A percentile compares a stretch with the other conserved stretches of the same genome.
Conservation (phyloP, 2,888 invertebrate species). For the Ophonus ardosiacus region DNA sequence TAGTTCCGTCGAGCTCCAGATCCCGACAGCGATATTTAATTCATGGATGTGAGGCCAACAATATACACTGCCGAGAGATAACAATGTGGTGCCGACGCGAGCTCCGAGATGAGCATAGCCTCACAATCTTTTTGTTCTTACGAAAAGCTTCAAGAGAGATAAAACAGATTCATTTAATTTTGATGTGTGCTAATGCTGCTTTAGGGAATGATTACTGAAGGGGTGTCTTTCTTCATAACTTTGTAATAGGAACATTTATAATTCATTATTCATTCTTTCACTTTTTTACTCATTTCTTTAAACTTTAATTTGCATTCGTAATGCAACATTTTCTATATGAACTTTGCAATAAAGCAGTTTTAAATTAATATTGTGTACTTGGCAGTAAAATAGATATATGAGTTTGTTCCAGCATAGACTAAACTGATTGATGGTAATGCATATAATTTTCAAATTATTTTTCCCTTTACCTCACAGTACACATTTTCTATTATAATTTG, state of each 20-base stretch:
- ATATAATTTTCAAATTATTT: background rate
- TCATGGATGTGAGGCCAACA: slow-evolving; percentile 52
- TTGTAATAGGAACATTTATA: background rate
- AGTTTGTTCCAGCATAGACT: background rate
- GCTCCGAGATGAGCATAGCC: background rate
- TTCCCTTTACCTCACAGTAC: background rate
- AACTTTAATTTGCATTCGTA: background rate
- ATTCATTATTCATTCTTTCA: background rate
- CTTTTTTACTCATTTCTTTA: background rate
- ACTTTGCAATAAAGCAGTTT: background rate
- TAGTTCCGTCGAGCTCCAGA: slow-evolving; percentile 35
- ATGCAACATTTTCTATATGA: background rate
- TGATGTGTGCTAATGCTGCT: slow-evolving; percentile 35
- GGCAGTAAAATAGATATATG: background rate
- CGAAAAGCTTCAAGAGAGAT: slow-evolving; percentile 39
- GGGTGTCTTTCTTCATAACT: background rate
- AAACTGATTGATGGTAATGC: background rate
- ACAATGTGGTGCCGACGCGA: slow-evolving; percentile 16
- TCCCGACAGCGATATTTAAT: slow-evolving; percentile 58
- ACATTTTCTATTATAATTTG: background rate
- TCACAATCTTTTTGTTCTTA: slow-evolving; percentile 28
- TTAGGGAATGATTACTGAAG: background rate
- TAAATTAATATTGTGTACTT: background rate
- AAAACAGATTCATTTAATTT: slow-evolving; percentile 52
- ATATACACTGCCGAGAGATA: background rate